Conservation (phyloP, 2,888 invertebrate species). For the Pomacea canaliculata region DNA sequence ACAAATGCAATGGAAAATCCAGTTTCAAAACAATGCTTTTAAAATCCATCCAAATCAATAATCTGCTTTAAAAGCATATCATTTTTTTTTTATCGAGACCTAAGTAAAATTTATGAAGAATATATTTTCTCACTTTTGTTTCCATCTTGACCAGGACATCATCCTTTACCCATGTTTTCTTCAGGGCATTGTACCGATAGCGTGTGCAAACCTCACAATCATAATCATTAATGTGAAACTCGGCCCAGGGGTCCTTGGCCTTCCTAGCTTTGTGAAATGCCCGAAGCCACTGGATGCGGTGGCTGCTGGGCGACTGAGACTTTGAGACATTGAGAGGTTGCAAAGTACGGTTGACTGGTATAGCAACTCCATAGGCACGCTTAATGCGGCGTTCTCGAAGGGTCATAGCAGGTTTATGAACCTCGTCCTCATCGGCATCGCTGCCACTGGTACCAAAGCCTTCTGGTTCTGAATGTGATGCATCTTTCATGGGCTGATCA, state of each 20-base stretch:
- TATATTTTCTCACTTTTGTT: slow-evolving; percentile 57
- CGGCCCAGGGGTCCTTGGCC: slow-evolving; percentile 71
- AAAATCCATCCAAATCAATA: too few species aligned
- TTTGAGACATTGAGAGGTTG: slow-evolving; percentile 23
- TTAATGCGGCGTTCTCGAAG: slow-evolving; percentile 55
- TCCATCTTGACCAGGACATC: slow-evolving; percentile 73
- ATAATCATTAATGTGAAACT: slow-evolving; percentile 71
- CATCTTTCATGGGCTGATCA: slow-evolving; percentile 36
- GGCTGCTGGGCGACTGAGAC: slow-evolving; percentile 3
- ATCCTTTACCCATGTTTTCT: slow-evolving; percentile 72
- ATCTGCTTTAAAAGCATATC: too few species aligned
- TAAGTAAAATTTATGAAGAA: too few species aligned
- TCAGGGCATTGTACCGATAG: slow-evolving; percentile 73
- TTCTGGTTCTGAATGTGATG: slow-evolving; percentile 36
- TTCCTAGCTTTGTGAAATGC: slow-evolving; percentile 57
- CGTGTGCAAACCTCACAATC: slow-evolving; percentile 70
- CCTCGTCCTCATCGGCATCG: slow-evolving; percentile 27
- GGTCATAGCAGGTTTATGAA: slow-evolving; percentile 50
- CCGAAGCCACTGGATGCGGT: slow-evolving; percentile 47
- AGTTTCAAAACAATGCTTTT: too few species aligned
- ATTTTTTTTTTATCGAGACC: too few species aligned
- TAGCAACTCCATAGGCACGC: slow-evolving; percentile 39
- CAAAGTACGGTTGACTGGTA: slow-evolving; percentile 5
- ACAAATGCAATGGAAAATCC: too few species aligned
- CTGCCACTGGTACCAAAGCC: slow-evolving; percentile 31